Evolutionary conservation across 2,797 vertebrate genomes (phyloP).

Genomic region (Alosa sapidissima): DNA sequence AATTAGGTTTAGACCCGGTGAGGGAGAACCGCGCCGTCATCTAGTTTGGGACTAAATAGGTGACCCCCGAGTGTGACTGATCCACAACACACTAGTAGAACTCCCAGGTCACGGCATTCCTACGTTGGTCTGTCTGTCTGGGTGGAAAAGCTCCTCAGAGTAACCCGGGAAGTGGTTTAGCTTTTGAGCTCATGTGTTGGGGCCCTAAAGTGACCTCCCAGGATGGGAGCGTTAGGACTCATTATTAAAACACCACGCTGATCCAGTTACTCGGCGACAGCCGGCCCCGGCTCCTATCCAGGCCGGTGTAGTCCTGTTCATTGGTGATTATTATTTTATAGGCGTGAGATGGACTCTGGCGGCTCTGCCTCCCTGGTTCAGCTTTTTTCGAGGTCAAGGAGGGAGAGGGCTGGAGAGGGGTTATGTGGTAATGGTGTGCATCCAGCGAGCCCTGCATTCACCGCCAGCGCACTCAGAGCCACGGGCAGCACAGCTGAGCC

Average conservation of each 20-base stretch:
- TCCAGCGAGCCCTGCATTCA: conserved; percentile 52
- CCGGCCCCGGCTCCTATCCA: not conserved
- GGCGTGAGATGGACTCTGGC: conserved; percentile 4
- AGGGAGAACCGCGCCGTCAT: conserved; percentile 13
- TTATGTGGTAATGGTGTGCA: conserved; percentile 42
- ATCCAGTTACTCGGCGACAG: not conserved
- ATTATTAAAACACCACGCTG: conserved; percentile 20
- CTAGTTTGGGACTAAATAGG: not conserved
- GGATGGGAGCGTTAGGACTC: conserved; percentile 4
- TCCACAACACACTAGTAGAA: not conserved
- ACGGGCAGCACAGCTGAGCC: conserved; percentile 66
- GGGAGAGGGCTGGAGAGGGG: conserved; percentile 35
- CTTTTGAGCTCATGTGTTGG: not conserved
- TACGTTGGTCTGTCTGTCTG: not conserved
- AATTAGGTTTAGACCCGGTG: conserved; percentile 59
- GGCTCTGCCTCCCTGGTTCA: not conserved
- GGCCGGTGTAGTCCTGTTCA: not conserved
- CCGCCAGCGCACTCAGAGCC: conserved; percentile 47
- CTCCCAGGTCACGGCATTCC: not conserved
- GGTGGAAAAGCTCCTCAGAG: not conserved
- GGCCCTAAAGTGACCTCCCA: not conserved
- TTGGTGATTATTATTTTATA: conserved; percentile 4
- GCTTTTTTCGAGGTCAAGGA: conserved; percentile 47
- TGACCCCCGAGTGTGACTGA: not conserved
- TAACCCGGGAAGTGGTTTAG: not conserved